These are phyloP conservation scores for Julus scanicus DNA, from an alignment of 2,888 invertebrate species.

Conservation along the genomic window DNA sequence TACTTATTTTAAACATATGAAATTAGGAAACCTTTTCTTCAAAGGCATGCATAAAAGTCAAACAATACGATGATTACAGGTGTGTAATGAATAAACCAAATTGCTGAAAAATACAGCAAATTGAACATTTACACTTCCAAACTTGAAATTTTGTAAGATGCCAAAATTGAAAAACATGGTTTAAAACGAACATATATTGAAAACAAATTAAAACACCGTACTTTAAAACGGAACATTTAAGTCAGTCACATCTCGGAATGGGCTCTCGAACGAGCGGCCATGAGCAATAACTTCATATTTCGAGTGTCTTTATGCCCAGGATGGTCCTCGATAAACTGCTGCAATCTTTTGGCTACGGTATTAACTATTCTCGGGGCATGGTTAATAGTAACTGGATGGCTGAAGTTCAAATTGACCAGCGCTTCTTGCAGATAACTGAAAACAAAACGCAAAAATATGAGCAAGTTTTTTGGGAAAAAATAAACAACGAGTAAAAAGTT, in stretches of 20 bases:
- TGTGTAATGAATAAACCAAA: not conserved
- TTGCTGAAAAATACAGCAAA: not conserved
- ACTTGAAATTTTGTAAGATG: not conserved
- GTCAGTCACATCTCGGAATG: slow-evolving; percentile 62
- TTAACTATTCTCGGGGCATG: slow-evolving; percentile 83
- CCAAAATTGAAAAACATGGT: not conserved
- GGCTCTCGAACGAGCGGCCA: slow-evolving; percentile 60
- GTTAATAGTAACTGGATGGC: slow-evolving; percentile 81
- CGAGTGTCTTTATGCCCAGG: slow-evolving; percentile 7
- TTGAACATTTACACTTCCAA: not conserved
- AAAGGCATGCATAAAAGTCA: not conserved
- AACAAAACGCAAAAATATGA: slow-evolving; percentile 48
- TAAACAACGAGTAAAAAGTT: not conserved
- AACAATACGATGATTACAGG: not conserved
- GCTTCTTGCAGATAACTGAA: slow-evolving; percentile 88
- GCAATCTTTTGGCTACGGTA: slow-evolving; percentile 80
- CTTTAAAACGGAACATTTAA: not conserved
- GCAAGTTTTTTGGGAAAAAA: not conserved
- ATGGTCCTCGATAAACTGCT: slow-evolving; percentile 75
- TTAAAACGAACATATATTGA: not conserved
- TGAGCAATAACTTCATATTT: slow-evolving; percentile 65
- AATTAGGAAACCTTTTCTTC: not conserved
- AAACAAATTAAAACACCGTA: not conserved
- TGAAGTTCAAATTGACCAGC: slow-evolving; percentile 81
- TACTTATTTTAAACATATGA: not conserved